Evolutionary conservation across 1,140 invertebrate species (phyloP).

Genomic region (Formica exsecta): DNA sequence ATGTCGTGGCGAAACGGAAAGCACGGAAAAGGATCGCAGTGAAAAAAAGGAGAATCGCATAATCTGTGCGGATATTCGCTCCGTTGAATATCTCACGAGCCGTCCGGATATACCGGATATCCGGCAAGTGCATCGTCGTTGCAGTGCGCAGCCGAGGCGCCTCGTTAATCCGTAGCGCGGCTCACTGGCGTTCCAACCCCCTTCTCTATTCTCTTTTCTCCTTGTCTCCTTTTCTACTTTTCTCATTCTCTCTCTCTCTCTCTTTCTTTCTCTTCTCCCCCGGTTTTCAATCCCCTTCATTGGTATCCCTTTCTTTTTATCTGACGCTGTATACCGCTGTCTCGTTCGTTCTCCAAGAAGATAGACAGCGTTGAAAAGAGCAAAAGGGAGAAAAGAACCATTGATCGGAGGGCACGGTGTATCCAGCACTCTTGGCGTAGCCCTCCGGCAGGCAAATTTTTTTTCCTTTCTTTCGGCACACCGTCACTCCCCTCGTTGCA

Average conservation of each 20-base stretch:
- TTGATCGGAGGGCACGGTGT: neutral
- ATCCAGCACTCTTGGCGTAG: slow-evolving; percentile 16
- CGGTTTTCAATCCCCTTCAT: neutral
- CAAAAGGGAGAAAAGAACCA: neutral
- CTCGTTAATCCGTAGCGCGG: slow-evolving; percentile 72
- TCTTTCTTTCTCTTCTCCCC: neutral
- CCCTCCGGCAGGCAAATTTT: slow-evolving; percentile 16
- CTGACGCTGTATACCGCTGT: neutral
- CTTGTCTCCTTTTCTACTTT: too few species aligned
- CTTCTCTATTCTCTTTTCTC: neutral
- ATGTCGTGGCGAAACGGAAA: neutral
- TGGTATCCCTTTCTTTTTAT: neutral
- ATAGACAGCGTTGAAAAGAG: neutral
- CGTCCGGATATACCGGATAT: slow-evolving; percentile 72
- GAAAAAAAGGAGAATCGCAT: slow-evolving; percentile 73
- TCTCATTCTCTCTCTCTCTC: neutral
- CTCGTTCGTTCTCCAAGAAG: neutral
- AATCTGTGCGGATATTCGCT: slow-evolving; percentile 75
- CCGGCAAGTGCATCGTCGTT: slow-evolving; percentile 75
- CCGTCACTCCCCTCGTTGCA: slow-evolving; percentile 14
- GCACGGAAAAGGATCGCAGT: slow-evolving; percentile 1
- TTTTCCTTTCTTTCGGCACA: slow-evolving; percentile 44
- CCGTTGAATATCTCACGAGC: slow-evolving; percentile 76
- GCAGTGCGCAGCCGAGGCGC: slow-evolving; percentile 54
- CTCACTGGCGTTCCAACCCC: slow-evolving; percentile 57